Evolutionary conservation across 2,888 invertebrate species (phyloP), one percentile per base, ranked within the genome.

Genomic region (Ctena decussata): DNA sequence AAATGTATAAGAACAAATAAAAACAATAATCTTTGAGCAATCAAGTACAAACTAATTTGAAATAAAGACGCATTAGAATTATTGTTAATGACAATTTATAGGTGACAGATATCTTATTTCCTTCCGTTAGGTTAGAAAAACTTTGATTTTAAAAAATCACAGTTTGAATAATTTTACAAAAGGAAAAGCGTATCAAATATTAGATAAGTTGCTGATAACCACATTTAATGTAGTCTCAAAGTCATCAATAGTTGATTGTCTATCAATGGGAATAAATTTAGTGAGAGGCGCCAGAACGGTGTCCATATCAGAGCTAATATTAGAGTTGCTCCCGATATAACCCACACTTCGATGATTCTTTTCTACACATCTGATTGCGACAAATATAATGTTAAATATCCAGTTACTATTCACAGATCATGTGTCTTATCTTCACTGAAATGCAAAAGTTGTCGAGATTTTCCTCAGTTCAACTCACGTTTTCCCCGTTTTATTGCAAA

Each of bases 211-310:
- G 30, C 35, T 35, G 65, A 65, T 65, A 65, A 65, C 65, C 3
- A 35, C 18, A 3, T 35, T 65, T 65, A 65, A 65, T 65, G 65
- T 5, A 11, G 12, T 65, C 24, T 35, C 24, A 11, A 18, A 35
- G 35, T 35, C 65, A 32, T 65, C 65, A 65, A 65, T 65, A 24
- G 65, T 21, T 65, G 21, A 65, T 65, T 65, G 65, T 65, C 35
- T 65, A 65, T 65, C 65, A 65, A 65, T 35, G 65, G 35, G 65
- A 65, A 65, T 65, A 65, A 65, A 65, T 35, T 18, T 11, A 65
- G 65, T 35, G 65, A 72, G 39, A 30, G 85, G 85, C 85, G 85
- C 85, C 85, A 72, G 5, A 39, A 18, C 57, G 80, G 81, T 85
- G 85, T 81, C 71, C 70, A 46, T 18, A 73, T 72, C 44, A 60